These are phyloP conservation scores for Sebastes diploproa DNA, from an alignment of 2,797 vertebrate genomes.

Conservation along the genomic window DNA sequence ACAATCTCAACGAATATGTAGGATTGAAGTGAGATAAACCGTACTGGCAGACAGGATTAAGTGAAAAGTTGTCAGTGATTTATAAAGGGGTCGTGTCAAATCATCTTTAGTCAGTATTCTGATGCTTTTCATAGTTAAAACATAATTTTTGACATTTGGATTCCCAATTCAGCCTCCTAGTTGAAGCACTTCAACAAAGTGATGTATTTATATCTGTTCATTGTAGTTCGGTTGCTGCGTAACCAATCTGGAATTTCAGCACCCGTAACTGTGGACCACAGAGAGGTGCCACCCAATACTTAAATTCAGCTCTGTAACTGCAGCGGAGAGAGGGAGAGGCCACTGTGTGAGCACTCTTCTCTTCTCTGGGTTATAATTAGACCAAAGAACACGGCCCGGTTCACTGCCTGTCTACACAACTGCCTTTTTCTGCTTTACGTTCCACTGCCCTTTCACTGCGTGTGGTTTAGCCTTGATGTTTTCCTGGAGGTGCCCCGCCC, in stretches of 20 bases:
- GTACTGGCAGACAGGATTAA: not conserved
- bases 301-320: constrained; percentile 57
- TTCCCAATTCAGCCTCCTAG: not conserved
- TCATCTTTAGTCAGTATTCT: not conserved
- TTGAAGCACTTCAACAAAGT: not conserved
- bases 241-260: constrained; percentile 46
- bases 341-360: constrained; percentile 47
- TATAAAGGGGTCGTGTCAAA: not conserved
- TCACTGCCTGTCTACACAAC: constrained; percentile 58
- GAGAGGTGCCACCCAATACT: constrained; percentile 73
- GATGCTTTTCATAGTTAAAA: not conserved
- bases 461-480: constrained; percentile 42
- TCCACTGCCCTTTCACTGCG: constrained; percentile 45
- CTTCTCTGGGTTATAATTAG: constrained; percentile 74
- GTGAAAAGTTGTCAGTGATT: not conserved
- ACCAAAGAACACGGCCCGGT: constrained; percentile 61
- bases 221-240: constrained; percentile 32
- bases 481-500: constrained; percentile 38
- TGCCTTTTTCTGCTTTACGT: constrained; percentile 49
- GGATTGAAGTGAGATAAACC: not conserved
- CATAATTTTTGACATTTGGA: not conserved
- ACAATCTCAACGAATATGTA: not conserved
- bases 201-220: constrained; percentile 18
- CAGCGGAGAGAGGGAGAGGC: constrained; percentile 53
- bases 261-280: constrained; percentile 59